A percentile compares a stretch with the other conserved stretches of the same genome.
Conservation (phyloP, 2,797 vertebrate genomes). For the Emys orbicularis region DNA sequence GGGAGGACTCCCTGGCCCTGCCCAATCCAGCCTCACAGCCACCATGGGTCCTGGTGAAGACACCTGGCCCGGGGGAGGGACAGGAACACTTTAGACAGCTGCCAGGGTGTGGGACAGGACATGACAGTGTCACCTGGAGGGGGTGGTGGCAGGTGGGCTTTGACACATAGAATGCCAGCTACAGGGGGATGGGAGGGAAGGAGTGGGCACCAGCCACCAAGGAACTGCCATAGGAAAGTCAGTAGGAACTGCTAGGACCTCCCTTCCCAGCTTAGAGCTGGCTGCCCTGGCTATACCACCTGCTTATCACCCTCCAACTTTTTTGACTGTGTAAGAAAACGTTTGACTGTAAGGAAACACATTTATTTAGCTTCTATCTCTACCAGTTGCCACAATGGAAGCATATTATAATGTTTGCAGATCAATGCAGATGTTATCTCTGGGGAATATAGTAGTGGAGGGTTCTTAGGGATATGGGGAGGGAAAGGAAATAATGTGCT, state of each 20-base stretch:
- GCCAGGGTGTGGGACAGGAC: neutral
- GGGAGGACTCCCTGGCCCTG: neutral
- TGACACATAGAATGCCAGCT: neutral
- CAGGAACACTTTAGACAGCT: neutral
- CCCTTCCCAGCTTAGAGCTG: neutral
- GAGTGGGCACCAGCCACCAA: neutral
- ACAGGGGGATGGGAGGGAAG: neutral
- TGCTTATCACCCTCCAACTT: neutral
- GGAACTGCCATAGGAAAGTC: neutral
- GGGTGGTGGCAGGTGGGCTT: neutral
- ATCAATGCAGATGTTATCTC: neutral
- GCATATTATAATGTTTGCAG: rapidly evolving
- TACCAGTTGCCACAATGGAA: neutral
- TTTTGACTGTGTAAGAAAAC: neutral
- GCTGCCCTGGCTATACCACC: neutral
- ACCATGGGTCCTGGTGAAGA: no score
- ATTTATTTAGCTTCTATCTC: neutral
- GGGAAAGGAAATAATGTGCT: neutral
- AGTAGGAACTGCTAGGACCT: neutral
- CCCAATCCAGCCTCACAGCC: neutral
- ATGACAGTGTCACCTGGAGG: neutral
- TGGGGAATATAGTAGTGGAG: neutral
- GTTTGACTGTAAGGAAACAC: neutral
- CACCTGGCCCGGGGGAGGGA: neutral
- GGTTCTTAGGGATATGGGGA: neutral